Conservation (phyloP, 2,797 vertebrate species). For the Acanthis flammea region DNA sequence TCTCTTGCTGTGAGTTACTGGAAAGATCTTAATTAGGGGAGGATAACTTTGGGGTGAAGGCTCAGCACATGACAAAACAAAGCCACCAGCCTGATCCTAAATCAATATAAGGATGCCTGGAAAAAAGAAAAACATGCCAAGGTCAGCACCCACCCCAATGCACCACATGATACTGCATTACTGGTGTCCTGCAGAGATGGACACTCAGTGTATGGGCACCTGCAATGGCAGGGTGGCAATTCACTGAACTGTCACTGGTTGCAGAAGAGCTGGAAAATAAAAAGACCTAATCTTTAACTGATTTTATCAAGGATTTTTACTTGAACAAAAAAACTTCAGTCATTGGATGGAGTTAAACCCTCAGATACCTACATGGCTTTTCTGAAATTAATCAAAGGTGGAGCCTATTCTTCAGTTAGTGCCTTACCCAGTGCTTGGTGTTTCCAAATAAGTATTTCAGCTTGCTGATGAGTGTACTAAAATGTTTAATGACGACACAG, state of each 20-base stretch:
- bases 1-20: neutral
- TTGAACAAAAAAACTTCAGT: neutral
- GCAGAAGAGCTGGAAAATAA: neutral
- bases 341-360: neutral
- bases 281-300: neutral
- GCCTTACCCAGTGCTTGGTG: neutral
- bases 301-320: neutral
- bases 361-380: neutral
- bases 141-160: neutral
- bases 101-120: neutral
- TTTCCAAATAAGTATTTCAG: conserved; percentile 10
- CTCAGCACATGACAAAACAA: neutral
- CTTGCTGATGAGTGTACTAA: neutral
- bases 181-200: neutral
- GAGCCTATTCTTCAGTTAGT: neutral
- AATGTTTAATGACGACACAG: neutral
- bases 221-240: neutral
- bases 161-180: fast-evolving
- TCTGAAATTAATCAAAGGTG: neutral
- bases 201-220: neutral
- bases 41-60: neutral
- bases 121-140: fast-evolving
- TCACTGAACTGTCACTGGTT: neutral
- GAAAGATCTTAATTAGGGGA: neutral
- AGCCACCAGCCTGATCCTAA: neutral